These are phyloP conservation scores for Smutsia gigantea DNA, from an alignment of 2,797 vertebrate genomes.

Conservation along the genomic window DNA sequence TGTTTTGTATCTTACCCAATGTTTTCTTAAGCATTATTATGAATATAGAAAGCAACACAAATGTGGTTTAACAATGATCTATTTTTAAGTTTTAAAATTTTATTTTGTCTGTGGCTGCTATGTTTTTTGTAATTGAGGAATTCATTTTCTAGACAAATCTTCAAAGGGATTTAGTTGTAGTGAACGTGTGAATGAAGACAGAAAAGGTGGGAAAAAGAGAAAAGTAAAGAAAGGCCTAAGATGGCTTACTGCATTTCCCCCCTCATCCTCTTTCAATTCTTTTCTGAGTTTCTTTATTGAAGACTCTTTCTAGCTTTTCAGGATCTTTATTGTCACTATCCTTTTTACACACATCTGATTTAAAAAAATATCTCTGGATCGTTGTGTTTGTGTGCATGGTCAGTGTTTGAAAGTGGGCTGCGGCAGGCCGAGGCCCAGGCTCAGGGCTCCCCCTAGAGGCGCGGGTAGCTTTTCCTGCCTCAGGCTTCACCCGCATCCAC, in stretches of 20 bases:
- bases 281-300: not conserved
- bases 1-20: not conserved
- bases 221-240: not conserved
- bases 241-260: not conserved
- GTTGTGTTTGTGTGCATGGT: not conserved
- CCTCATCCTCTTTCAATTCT: conserved; percentile 21
- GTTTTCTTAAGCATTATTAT: conserved; percentile 9
- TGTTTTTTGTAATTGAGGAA: not conserved
- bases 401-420: not conserved
- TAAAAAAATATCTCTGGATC: not conserved
- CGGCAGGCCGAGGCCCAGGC: not conserved
- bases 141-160: conserved; percentile 45
- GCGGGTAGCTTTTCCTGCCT: not conserved
- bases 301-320: not conserved
- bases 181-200: not conserved
- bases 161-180: conserved; percentile 32
- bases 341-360: not conserved
- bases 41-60: not conserved
- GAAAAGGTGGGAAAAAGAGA: not conserved
- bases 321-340: not conserved
- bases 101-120: not conserved
- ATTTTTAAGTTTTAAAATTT: conserved; percentile 34
- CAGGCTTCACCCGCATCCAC: not conserved
- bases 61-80: not conserved
- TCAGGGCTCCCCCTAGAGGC: not conserved